Evolutionary conservation across 2,888 invertebrate genomes (phyloP).

Genomic region (Trachelus troglodyta): DNA sequence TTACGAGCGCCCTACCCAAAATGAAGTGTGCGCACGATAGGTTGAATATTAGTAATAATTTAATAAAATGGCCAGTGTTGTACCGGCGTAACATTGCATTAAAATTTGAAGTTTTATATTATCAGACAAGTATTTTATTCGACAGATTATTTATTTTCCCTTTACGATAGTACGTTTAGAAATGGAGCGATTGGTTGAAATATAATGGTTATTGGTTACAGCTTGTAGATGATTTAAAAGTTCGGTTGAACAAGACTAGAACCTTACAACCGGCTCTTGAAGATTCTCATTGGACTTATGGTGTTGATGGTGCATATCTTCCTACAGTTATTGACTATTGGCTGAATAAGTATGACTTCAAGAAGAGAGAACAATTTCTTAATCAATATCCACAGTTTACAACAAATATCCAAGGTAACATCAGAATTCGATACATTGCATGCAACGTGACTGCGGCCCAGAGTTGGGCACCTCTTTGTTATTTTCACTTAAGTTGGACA

Average conservation of each 20-base stretch:
- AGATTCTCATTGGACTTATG: conserved; percentile 64
- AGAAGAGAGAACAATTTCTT: conserved; percentile 66
- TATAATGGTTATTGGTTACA: conserved; percentile 27
- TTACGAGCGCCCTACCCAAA: background rate
- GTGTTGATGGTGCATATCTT: conserved; percentile 67
- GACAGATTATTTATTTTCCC: too few species aligned
- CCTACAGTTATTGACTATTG: conserved; percentile 68
- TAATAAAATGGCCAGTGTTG: too few species aligned
- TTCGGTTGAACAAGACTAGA: conserved; percentile 59
- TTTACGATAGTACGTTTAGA: too few species aligned
- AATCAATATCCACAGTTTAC: conserved; percentile 67
- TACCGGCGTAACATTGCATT: too few species aligned
- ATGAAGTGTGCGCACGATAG: background rate
- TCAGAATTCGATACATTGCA: background rate
- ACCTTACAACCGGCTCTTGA: conserved; percentile 39
- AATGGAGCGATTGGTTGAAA: background rate
- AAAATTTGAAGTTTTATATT: too few species aligned
- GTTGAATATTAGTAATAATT: too few species aligned
- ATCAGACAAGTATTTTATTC: too few species aligned
- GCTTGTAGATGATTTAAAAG: conserved; percentile 60
- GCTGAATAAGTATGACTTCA: conserved; percentile 71
- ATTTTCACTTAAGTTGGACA: too few species aligned
- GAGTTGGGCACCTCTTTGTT: too few species aligned
- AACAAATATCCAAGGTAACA: conserved; percentile 52
- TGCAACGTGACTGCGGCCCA: background rate